phyloP scores from a whole-genome alignment of 2,797 vertebrate species.

The Halcyon badia region DNA sequence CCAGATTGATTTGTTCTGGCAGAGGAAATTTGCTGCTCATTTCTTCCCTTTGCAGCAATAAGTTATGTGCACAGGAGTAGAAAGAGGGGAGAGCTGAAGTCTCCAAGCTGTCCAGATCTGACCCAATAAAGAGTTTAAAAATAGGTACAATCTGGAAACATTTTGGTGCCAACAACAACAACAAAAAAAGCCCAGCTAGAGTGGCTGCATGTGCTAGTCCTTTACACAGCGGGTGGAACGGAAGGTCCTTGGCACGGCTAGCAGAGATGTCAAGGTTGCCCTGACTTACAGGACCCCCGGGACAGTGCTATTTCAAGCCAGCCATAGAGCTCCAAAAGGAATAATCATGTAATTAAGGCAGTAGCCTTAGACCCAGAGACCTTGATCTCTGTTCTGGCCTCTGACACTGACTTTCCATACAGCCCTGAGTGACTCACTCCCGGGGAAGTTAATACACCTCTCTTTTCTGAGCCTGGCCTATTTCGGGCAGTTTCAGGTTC shows the following conservation, averaged over 20 bases:
- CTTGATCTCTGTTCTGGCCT: not conserved
- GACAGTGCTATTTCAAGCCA: not conserved
- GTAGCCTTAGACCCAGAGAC: not conserved
- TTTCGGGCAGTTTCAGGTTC: not conserved
- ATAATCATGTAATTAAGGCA: not conserved
- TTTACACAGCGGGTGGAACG: not conserved
- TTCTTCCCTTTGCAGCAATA: constrained; percentile 65
- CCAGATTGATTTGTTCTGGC: constrained; percentile 80
- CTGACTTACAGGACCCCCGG: not conserved
- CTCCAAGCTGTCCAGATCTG: constrained; percentile 80
- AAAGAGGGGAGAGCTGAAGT: constrained; percentile 65
- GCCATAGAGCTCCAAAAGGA: not conserved
- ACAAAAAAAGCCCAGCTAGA: constrained; percentile 22
- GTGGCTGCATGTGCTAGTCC: constrained; percentile 21
- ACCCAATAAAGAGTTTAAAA: constrained; percentile 79
- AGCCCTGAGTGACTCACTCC: not conserved
- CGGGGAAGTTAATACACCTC: not conserved
- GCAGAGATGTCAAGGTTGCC: constrained; percentile 2
- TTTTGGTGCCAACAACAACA: constrained; percentile 72
- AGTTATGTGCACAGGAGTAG: constrained; percentile 70
- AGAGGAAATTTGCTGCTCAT: constrained; percentile 73
- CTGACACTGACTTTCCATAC: not conserved
- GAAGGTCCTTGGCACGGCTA: not conserved
- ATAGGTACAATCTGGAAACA: constrained; percentile 81
- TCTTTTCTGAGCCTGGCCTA: not conserved